These are phyloP conservation scores for Cyprinodon tularosa DNA, from an alignment of 2,113 vertebrate genomes.

Conservation along the genomic window DNA sequence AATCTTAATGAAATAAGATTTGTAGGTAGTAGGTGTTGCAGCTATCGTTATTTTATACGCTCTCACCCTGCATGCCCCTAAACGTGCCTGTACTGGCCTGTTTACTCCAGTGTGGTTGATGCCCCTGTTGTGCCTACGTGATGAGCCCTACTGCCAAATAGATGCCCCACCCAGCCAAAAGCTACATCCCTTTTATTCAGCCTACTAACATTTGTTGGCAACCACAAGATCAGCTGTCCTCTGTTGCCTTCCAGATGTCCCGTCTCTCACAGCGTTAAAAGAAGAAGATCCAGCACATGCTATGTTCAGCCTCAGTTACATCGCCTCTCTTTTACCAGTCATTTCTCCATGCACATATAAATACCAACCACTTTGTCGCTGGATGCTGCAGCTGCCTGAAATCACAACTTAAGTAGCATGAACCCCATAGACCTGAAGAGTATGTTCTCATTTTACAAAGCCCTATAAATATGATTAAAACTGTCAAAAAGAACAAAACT, in stretches of 20 bases:
- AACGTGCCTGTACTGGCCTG: background rate
- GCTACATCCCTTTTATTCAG: background rate
- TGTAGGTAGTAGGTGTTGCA: background rate
- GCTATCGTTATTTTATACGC: background rate
- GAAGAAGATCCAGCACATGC: slow-evolving; percentile 1
- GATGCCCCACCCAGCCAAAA: slow-evolving; percentile 13
- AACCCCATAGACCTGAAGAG: background rate
- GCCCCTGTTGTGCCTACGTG: slow-evolving; percentile 29
- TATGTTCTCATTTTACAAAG: fast-evolving
- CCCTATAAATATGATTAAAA: background rate
- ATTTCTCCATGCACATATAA: background rate
- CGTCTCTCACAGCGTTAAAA: background rate
- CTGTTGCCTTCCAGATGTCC: slow-evolving; percentile 5
- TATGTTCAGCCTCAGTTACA: background rate
- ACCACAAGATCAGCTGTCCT: slow-evolving; percentile 56
- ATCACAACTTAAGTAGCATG: background rate
- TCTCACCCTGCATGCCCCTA: background rate
- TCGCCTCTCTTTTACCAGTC: background rate
- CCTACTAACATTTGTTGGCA: slow-evolving; percentile 31
- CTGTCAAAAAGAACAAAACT: no score
- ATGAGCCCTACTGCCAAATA: slow-evolving; percentile 34
- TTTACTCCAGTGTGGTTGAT: background rate
- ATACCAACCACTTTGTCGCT: background rate
- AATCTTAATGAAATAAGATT: no score
- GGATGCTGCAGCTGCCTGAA: slow-evolving; percentile 42